Evolutionary conservation across 1,140 invertebrate species (phyloP), one percentile per base, ranked within the genome.

Genomic region (Neodiprion lecontei): DNA sequence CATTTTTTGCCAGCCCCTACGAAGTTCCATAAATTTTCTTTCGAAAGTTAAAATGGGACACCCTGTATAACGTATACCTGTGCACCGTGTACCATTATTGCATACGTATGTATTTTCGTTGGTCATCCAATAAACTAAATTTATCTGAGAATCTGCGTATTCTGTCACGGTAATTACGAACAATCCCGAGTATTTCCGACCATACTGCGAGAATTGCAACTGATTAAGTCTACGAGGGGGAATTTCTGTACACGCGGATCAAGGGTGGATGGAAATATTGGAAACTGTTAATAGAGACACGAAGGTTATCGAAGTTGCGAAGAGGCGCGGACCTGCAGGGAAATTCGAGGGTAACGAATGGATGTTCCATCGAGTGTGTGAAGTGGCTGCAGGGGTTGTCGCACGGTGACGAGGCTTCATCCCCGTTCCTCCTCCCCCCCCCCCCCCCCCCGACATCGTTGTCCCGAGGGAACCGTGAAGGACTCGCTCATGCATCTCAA

Each of bases 401-500:
- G 67, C 17, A 40, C 28, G 23, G 67, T 23, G 67, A 69, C 21
- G 67, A 69, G 67, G 21, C 11, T 23, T 47, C 67, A 23, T 12
- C 40, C 67, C 11, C 67, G 23, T 69, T 47, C 67, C 67, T 23
- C 67, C 53, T 61, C 0, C 53, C 53, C 53, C 1, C n/a, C 53
- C 17, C 21, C 10, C 1, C 21, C 11, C 1, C 28, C 11, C 67
- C 40, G 23, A 14, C 61, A 1, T 14, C 21, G 11, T 69, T 17
- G 67, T 23, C 21, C 17, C 17, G 40, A 69, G 67, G 17, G 67
- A 69, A 69, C 40, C 11, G 21, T 47, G 67, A 23, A 21, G 67
- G 67, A 75, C 74, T 79, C 76, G 65, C 78, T 77, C 78, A 78
- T 76, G 75, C 74, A 76, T 79, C 70, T 73, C 74, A 78, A 77